Evolutionary conservation across 2,888 invertebrate genomes (phyloP), one percentile per base, ranked within the genome.

Genomic region (Lasius platythorax): DNA sequence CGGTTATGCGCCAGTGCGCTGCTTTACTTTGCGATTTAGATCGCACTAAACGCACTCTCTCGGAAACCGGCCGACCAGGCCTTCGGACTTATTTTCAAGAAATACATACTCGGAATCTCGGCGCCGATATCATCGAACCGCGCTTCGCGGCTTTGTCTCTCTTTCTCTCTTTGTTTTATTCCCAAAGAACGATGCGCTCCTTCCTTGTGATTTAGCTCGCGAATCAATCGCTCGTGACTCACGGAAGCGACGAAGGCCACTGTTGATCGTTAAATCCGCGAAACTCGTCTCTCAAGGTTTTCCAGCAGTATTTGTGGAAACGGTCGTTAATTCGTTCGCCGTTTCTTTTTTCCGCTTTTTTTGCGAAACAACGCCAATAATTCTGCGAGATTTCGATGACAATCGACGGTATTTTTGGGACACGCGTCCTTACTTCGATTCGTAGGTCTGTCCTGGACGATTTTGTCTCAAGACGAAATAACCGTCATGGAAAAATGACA

Each of bases 191-290:
- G 23, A 28, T 11, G 23, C 40, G n/a, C 11, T 66, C n/a, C 12
- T 37, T 61, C 9, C 33, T 68, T 12, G 37, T 33, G 75, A 84
- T 75, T 82, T 68, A 53, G 18, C 40, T 23, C 61, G 82, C 64
- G 75, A 84, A 68, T 82, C 82, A 75, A 28, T 70, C 70, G 61
- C 23, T 70, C 64, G 64, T 84, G 84, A 82, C 74, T 82, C 84
- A 74, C 68, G 61, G 84, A 82, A 84, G 68, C 82, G 63, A 67
- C 50, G 82, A 82, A 84, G 82, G 84, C 73, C 84, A 79, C 28
- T 56, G 83, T 46, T 58, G 67, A 53, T 72, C 66, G 83, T 84
- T 74, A 82, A 82, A 74, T 74, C 30, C 40, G 76, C 76, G 58
- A 79, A 79, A 70, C 58, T 6, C 33, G 33, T 58, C 8, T 79